These are phyloP conservation scores for Arge pagana DNA, from an alignment of 2,888 invertebrate genomes.

Conservation along the genomic window DNA sequence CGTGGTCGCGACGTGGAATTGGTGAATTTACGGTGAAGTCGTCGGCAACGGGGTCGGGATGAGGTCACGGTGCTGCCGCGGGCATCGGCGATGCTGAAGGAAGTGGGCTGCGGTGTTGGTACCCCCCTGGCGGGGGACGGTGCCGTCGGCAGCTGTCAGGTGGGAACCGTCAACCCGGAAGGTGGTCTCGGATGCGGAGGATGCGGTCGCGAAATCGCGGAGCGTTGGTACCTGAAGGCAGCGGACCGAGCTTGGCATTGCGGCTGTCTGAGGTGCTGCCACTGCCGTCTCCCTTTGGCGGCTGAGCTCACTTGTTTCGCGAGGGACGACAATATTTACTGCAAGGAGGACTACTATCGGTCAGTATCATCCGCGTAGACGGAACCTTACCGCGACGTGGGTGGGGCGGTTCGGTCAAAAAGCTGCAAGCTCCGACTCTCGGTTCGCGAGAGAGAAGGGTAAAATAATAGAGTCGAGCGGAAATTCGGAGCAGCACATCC, in stretches of 20 bases:
- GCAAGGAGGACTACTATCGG: conserved; percentile 95
- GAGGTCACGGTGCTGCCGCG: conserved; percentile 30
- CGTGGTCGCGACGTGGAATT: no score
- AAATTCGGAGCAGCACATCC: conserved; percentile 5
- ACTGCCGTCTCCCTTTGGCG: conserved; percentile 83
- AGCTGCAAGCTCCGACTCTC: no score
- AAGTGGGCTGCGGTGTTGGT: conserved; percentile 60
- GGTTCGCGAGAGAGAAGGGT: conserved; percentile 1
- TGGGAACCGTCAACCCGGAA: conserved; percentile 42
- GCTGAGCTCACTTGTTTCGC: conserved; percentile 88
- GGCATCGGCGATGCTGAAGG: conserved; percentile 66
- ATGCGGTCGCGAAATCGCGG: conserved; percentile 67
- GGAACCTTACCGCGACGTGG: neutral
- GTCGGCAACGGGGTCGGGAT: conserved; percentile 22
- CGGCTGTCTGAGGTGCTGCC: conserved; percentile 80
- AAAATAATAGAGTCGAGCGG: no score
- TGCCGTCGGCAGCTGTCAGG: conserved; percentile 57
- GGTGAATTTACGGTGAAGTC: no score
- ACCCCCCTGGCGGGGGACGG: conserved; percentile 62
- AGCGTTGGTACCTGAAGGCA: conserved; percentile 76
- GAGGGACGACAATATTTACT: conserved; percentile 87
- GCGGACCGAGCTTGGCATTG: conserved; percentile 92
- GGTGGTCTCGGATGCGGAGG: conserved; percentile 61
- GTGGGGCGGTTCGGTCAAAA: no score
- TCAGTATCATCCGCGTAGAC: conserved; percentile 54